Evolutionary conservation across 2,113 vertebrate genomes (phyloP), one percentile per base, ranked within the genome.

Genomic region (Chaetura pelagica): DNA sequence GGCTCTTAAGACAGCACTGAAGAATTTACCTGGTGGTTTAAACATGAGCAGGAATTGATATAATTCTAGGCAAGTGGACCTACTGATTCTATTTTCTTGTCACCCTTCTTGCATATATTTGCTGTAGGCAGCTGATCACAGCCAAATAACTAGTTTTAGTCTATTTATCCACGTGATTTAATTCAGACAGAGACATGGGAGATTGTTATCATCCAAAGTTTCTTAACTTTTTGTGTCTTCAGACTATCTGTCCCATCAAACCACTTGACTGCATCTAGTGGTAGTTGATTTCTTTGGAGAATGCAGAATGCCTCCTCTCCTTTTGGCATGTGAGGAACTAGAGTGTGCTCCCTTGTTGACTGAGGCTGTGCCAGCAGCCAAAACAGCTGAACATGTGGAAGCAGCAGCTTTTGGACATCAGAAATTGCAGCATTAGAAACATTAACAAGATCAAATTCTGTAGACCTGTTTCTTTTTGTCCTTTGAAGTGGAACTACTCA

Each of bases 301-400:
- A 86, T 84, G 54, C 86, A 75, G 10, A 95, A 94, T 96, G 95
- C 93, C 94, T 93, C 55, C 93, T 89, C 92, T 88, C 55, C 4
- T 26, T 92, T 40, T 2, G 93, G 95, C 95, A 97, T 96, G 94
- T 80, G 68, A 96, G 90, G 93, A 97, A 96, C 95, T 97, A 94
- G 76, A 84, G 90, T 63, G 79, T 71, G 61, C 40, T 90, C 75
- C 48, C 42, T 82, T 59, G 30, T 7, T 81, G 96, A 96, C 91
- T 97, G 96, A 97, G 95, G 93, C 83, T 81, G 94, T 97, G 96
- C 96, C 95, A 96, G 95, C 3, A 96, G 78, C 73, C 90, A 80
- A 90, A 86, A 96, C 95, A 97, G 96, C 95, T 96, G 95, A 94
- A 78, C 90, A 42, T 46, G 10, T 90, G 94, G 55, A 88, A 68